Conservation (phyloP, 1,140 invertebrate species). For the Neomicropteryx cornuta region DNA sequence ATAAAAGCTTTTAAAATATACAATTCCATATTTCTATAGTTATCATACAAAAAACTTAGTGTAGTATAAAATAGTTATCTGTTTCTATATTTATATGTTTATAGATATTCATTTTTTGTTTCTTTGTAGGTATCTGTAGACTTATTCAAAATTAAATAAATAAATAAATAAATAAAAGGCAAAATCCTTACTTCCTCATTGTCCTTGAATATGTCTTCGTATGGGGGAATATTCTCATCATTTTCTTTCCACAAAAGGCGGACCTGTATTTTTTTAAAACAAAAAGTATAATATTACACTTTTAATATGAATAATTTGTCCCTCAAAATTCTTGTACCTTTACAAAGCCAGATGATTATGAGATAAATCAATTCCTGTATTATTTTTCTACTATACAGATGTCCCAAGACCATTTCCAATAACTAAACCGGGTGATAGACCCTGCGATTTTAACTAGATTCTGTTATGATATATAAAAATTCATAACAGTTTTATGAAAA, state of each 20-base stretch:
- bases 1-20: not conserved
- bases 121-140: not conserved
- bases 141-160: not conserved
- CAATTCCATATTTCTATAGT: not conserved
- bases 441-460: too few relatives aligned
- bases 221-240: constrained; percentile 70
- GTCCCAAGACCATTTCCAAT: not conserved
- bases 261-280: constrained; percentile 22
- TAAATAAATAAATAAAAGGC: not conserved
- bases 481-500: too few relatives aligned
- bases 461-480: too few relatives aligned
- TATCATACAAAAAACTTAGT: not conserved
- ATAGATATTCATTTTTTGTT: not conserved
- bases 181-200: constrained; percentile 37
- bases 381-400: not conserved
- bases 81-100: not conserved
- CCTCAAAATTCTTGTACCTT: not conserved
- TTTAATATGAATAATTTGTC: not conserved
- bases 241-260: constrained; percentile 39
- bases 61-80: not conserved
- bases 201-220: constrained; percentile 78
- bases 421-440: not conserved
- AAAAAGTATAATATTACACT: constrained; percentile 2
- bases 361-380: not conserved
- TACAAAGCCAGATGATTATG: not conserved